These are phyloP conservation scores for Calyptomena viridis DNA, from an alignment of 2,113 vertebrate species.

Conservation along the genomic window DNA sequence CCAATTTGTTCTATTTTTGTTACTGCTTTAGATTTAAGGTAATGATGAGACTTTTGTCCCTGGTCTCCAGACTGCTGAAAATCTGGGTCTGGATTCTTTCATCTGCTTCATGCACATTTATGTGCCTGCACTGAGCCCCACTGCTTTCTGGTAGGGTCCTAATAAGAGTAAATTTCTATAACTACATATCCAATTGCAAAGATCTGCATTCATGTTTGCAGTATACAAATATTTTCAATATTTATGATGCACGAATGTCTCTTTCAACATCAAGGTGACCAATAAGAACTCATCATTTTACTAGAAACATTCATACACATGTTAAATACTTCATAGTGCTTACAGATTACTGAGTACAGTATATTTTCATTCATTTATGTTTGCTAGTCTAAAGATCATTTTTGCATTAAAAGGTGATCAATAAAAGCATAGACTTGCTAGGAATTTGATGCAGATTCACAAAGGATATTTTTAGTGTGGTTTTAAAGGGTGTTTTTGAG, in stretches of 20 bases:
- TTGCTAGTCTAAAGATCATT: not conserved
- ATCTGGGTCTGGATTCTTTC: not conserved
- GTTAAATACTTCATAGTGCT: not conserved
- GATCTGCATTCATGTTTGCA: not conserved
- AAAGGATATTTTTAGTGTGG: not conserved
- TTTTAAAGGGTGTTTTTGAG: not conserved
- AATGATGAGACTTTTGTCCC: constrained; percentile 5
- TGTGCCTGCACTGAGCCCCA: not conserved
- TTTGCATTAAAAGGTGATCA: not conserved
- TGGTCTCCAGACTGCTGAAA: constrained; percentile 18
- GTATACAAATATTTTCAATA: not conserved
- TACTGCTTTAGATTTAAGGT: not conserved
- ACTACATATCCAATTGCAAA: not conserved
- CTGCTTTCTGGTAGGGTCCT: not conserved
- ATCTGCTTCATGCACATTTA: not conserved
- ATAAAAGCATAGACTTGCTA: not conserved
- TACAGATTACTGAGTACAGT: not conserved
- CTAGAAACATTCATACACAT: not conserved
- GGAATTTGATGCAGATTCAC: not conserved
- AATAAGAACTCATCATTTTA: not conserved
- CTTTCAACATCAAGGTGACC: not conserved
- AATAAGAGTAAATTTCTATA: not conserved
- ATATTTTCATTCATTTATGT: not conserved
- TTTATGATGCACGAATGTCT: not conserved
- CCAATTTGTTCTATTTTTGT: constrained; percentile 8